Percentiles rank a stretch among this genome's conserved stretches.
These are phyloP conservation scores for Aleiodes leptofemur DNA, from an alignment of 2,888 invertebrate genomes.

Conservation along the genomic window DNA sequence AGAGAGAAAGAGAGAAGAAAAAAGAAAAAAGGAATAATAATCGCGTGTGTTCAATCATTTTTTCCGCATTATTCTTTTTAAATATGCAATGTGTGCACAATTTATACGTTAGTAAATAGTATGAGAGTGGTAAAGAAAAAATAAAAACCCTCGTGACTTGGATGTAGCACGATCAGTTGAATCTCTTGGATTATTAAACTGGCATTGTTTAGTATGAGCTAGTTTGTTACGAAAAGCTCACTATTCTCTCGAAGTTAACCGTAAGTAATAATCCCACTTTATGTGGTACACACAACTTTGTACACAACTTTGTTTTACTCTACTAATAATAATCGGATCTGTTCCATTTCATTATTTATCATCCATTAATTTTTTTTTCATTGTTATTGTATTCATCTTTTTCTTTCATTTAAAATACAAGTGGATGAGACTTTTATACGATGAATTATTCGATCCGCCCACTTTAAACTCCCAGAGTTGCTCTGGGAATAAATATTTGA, in stretches of 20 bases:
- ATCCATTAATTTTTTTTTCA: not conserved
- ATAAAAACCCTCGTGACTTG: slow-evolving; percentile 18
- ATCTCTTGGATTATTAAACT: slow-evolving; percentile 23
- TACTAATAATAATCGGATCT: slow-evolving; percentile 15
- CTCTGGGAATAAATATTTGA: too few species aligned
- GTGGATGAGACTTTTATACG: not conserved
- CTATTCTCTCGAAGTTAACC: slow-evolving; percentile 13
- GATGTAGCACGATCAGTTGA: slow-evolving; percentile 15
- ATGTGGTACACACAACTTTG: slow-evolving; percentile 4
- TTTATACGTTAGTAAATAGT: slow-evolving; percentile 9
- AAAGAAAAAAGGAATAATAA: not conserved
- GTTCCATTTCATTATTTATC: slow-evolving; percentile 1
- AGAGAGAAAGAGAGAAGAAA: too few species aligned
- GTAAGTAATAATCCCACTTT: slow-evolving; percentile 28
- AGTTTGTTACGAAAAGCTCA: slow-evolving; percentile 15
- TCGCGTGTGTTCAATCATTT: slow-evolving; percentile 7
- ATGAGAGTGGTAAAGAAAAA: not conserved
- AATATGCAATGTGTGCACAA: not conserved
- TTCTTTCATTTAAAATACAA: not conserved
- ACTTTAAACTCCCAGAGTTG: too few species aligned
- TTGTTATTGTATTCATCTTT: not conserved
- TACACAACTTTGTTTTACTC: slow-evolving; percentile 6
- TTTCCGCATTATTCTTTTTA: not conserved
- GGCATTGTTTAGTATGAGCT: slow-evolving; percentile 15
- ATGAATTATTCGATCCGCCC: not conserved